Percentiles rank a stretch among this genome's conserved stretches.
Conservation (phyloP, 2,888 invertebrate species). For the Pammene aurita region DNA sequence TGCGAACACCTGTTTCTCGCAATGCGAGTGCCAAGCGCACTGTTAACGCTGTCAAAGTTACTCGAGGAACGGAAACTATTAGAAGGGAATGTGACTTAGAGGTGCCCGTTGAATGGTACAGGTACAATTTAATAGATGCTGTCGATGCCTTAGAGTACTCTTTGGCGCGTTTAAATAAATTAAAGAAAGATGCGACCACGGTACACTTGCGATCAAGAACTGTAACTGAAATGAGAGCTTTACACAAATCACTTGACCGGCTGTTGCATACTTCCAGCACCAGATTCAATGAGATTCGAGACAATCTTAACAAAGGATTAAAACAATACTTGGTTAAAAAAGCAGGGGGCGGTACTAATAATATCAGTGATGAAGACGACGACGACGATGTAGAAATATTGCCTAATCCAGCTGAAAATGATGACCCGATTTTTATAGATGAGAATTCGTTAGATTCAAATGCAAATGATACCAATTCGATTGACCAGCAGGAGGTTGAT, state of each 20-base stretch:
- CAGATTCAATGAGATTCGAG: constrained; percentile 80
- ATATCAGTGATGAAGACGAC: constrained; percentile 58
- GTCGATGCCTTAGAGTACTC: constrained; percentile 83
- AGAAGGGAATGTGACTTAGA: constrained; percentile 63
- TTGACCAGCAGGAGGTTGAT: constrained; percentile 68
- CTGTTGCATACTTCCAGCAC: constrained; percentile 80
- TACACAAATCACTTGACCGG: constrained; percentile 82
- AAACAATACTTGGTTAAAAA: constrained; percentile 77
- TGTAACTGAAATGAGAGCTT: constrained; percentile 76
- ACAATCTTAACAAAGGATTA: constrained; percentile 81
- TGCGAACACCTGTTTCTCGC: constrained; percentile 26
- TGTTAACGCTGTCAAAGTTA: constrained; percentile 42
- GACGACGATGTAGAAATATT: constrained; percentile 75
- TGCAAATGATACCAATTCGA: constrained; percentile 50
- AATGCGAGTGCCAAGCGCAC: constrained; percentile 43
- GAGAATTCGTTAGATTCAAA: constrained; percentile 77
- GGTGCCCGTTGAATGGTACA: constrained; percentile 83
- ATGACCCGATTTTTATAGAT: constrained; percentile 80
- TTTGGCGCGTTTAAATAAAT: constrained; percentile 74
- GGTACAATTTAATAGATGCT: constrained; percentile 82
- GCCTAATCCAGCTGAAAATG: constrained; percentile 62
- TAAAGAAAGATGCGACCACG: constrained; percentile 77
- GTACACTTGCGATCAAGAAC: constrained; percentile 74
- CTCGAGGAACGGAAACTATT: constrained; percentile 39
- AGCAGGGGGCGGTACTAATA: constrained; percentile 41